Base-by-base conservation (phyloP, 1,140 invertebrate genomes). In the Littorina saxatilis region DNA sequence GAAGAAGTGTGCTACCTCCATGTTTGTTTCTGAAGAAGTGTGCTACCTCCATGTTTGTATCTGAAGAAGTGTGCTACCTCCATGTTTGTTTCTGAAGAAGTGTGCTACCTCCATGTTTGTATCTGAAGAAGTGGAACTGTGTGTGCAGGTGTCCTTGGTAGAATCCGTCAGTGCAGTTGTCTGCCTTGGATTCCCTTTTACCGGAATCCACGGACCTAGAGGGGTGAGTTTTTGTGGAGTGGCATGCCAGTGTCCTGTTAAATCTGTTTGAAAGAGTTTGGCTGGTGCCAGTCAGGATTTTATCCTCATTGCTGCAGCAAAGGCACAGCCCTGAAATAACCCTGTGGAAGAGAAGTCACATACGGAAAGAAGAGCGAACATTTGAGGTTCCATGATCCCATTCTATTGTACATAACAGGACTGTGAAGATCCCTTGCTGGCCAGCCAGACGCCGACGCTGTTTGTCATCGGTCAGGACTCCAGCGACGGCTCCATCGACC, bases 401-500 rank as follows among this genome's bases (percentile, higher is more conserved):
- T 29, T 78, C 23, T 78, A 27, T 74, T 77, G 63, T 58, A 20
- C 70, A 20, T n/a, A 80, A n/a, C 70, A 93, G 92, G 94, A 95
- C 76, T 94, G 96, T 0, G 96, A 97, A 85, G 96, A 97, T 91
- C 94, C 94, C 4, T 87, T 97, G 29, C 91, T 97, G 85, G 96
- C 96, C 83, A 93, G 95, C 55, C 94, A 94, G 84, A 95, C 94
- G 66, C 96, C 96, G 0, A 95, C 96, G 13, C 92, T 97, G 84
- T 97, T 97, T 93, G 94, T 97, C 0, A 94, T 96, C 84, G 96
- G 96, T 3, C 95, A 97, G 88, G 95, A 96, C 90, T 94, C 96
- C 0, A 94, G 93, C 75, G 91, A 90, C 66, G 92, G 91, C 73
- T 94, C 94, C 35, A 91, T 95, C 47, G 96, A 96, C 86, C 95